Conservation (phyloP, 2,113 vertebrate species). For the Drymodes brunneopygia region DNA sequence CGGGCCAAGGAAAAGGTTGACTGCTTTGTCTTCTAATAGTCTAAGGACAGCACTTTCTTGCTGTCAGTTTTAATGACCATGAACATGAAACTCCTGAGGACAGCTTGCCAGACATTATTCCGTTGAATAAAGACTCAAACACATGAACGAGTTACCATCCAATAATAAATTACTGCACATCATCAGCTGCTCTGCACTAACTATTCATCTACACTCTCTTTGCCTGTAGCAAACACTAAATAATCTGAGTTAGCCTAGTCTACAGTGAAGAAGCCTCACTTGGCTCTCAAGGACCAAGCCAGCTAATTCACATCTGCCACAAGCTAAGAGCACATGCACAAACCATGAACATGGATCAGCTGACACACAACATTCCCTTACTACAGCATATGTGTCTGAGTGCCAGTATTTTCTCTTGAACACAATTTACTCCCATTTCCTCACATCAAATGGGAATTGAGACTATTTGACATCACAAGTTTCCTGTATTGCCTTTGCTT, state of each 20-base stretch:
- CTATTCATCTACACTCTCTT: neutral
- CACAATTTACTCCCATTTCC: neutral
- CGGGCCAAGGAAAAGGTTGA: neutral
- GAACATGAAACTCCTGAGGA: neutral
- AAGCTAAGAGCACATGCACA: neutral
- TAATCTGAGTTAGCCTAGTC: neutral
- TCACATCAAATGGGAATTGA: neutral
- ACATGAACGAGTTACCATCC: neutral
- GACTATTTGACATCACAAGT: neutral
- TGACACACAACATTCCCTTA: neutral
- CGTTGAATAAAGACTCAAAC: neutral
- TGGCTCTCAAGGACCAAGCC: neutral
- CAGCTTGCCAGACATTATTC: neutral
- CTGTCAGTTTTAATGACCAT: neutral
- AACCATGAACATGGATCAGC: neutral
- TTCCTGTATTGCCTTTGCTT: neutral
- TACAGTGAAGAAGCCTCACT: neutral
- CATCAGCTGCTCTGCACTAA: neutral
- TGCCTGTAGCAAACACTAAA: neutral
- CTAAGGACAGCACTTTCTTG: neutral
- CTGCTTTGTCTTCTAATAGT: neutral
- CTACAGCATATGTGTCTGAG: neutral
- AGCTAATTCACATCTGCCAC: conserved; percentile 31
- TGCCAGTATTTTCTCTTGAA: neutral
- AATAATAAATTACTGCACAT: neutral